Percentiles rank a stretch among this genome's conserved stretches.
These are phyloP conservation scores for Anolis sagrei DNA, from an alignment of 2,113 vertebrate genomes.

Conservation along the genomic window DNA sequence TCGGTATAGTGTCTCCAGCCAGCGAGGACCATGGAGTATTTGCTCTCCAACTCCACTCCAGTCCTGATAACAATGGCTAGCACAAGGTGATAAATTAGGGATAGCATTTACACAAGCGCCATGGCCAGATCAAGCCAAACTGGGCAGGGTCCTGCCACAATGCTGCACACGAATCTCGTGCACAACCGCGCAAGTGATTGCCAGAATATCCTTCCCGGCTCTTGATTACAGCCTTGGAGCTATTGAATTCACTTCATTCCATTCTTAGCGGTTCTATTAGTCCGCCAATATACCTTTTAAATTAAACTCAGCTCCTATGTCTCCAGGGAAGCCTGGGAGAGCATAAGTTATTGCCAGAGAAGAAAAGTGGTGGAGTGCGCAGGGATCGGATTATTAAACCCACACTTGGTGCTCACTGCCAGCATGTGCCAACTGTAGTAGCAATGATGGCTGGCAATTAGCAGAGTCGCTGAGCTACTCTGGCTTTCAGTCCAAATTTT, in stretches of 20 bases:
- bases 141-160: background rate
- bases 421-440: background rate
- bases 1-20: too few species aligned
- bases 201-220: conserved; percentile 9
- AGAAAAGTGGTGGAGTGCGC: background rate
- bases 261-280: background rate
- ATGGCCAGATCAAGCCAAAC: background rate
- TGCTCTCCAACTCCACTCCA: too few species aligned
- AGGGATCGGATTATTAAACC: background rate
- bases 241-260: conserved; percentile 6
- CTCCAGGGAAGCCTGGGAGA: background rate
- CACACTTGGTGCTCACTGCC: background rate
- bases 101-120: too few species aligned
- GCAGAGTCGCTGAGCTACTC: too few species aligned
- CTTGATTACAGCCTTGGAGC: conserved; percentile 1
- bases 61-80: too few species aligned
- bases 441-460: too few species aligned
- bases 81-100: too few species aligned
- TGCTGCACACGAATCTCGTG: background rate
- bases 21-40: too few species aligned
- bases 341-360: conserved; percentile 19
- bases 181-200: background rate
- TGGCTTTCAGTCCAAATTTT: too few species aligned
- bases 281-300: conserved; percentile 2
- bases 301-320: background rate